Percentiles rank a stretch among this genome's conserved stretches.
Evolutionary conservation across 2,797 vertebrate genomes (phyloP).

Genomic region (Myotis pilosus): DNA sequence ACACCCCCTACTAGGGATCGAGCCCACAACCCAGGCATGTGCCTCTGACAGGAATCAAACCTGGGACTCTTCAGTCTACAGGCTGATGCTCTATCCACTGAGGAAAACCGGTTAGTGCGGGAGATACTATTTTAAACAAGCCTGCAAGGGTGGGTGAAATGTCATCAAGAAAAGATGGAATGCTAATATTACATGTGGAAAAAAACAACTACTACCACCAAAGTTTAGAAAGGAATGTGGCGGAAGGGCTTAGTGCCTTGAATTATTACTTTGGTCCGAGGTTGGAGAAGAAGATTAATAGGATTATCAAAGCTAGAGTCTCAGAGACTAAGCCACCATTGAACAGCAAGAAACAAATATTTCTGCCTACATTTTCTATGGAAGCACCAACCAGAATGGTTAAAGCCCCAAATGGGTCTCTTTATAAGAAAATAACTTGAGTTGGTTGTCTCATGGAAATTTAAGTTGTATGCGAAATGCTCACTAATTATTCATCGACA

Average conservation of each 20-base stretch:
- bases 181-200: neutral
- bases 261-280: neutral
- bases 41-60: too few relatives aligned
- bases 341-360: neutral
- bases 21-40: neutral
- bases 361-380: neutral
- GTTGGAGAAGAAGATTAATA: neutral
- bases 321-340: neutral
- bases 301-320: neutral
- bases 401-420: neutral
- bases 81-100: neutral
- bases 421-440: neutral
- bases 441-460: neutral
- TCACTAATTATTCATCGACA: neutral
- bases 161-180: neutral
- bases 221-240: neutral
- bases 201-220: neutral
- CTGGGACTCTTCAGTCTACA: too few relatives aligned
- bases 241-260: neutral
- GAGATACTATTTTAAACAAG: neutral
- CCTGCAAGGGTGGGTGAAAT: neutral
- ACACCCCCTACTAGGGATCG: too few relatives aligned
- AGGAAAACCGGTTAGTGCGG: neutral
- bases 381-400: neutral
- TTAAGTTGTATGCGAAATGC: neutral